Evolutionary conservation across 2,113 vertebrate species (phyloP).

Genomic region (cattle (Bos taurus)): DNA sequence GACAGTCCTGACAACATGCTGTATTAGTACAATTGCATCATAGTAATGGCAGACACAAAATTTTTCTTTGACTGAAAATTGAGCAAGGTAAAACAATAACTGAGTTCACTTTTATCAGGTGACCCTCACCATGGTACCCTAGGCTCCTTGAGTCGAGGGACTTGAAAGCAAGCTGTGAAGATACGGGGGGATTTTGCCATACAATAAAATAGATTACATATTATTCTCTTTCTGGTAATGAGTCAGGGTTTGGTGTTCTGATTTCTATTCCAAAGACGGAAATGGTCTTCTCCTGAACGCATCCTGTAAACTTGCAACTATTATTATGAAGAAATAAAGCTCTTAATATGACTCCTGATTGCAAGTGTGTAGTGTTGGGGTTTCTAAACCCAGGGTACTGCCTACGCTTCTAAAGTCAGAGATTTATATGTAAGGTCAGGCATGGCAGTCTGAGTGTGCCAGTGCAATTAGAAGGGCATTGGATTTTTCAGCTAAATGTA

Average conservation of each 20-base stretch:
- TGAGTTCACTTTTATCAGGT: neutral
- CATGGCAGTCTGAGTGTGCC: neutral
- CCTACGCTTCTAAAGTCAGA: constrained; percentile 31
- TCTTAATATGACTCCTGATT: constrained; percentile 21
- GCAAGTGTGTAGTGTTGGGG: neutral
- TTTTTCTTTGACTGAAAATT: neutral
- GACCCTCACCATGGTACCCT: neutral
- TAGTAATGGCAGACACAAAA: neutral
- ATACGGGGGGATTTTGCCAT: neutral
- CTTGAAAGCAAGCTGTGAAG: neutral
- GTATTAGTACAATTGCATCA: neutral
- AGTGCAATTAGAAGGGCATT: constrained; percentile 65
- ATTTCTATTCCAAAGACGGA: neutral
- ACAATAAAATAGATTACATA: neutral
- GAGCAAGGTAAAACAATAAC: neutral
- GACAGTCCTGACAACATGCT: neutral
- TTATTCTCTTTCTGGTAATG: neutral
- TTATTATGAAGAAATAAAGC: neutral
- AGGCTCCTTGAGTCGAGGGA: neutral
- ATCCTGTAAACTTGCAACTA: neutral
- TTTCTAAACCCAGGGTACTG: constrained; percentile 46
- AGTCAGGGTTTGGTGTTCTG: neutral
- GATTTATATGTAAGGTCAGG: constrained; percentile 68
- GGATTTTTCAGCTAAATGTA: constrained; percentile 69
- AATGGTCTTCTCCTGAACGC: neutral